These are phyloP conservation scores for Siniperca knerii DNA, from an alignment of 2,113 vertebrate species.

Conservation along the genomic window DNA sequence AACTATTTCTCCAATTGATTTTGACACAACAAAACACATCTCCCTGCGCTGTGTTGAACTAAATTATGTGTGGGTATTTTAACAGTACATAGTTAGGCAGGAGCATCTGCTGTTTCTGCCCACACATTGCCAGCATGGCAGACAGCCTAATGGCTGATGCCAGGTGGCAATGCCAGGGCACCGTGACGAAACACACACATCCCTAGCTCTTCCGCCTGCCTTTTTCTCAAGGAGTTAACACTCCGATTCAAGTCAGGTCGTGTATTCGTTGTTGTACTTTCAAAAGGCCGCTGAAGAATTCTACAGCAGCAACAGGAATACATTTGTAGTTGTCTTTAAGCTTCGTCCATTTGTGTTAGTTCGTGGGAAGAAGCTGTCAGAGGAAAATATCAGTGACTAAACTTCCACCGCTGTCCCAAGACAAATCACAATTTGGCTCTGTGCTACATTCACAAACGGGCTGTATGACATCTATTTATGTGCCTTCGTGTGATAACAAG, in stretches of 20 bases:
- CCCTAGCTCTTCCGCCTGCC: slow-evolving; percentile 30
- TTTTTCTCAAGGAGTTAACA: slow-evolving; percentile 15
- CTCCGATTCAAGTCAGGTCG: neutral
- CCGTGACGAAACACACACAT: slow-evolving; percentile 38
- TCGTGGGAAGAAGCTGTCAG: neutral
- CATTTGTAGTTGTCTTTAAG: neutral
- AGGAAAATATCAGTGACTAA: neutral
- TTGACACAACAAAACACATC: slow-evolving; percentile 40
- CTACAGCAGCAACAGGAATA: neutral
- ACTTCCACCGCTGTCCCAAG: neutral
- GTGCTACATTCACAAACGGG: neutral
- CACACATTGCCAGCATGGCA: slow-evolving; percentile 60
- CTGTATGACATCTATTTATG: slow-evolving; percentile 15
- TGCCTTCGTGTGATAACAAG: slow-evolving; percentile 30
- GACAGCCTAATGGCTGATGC: slow-evolving; percentile 50
- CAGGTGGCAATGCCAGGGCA: slow-evolving; percentile 58
- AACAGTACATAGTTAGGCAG: slow-evolving; percentile 54
- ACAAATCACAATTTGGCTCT: neutral
- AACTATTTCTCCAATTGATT: slow-evolving; percentile 2
- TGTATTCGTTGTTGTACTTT: neutral
- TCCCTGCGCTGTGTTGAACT: slow-evolving; percentile 21
- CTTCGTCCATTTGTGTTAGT: neutral
- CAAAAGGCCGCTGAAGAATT: neutral
- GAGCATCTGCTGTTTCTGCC: slow-evolving; percentile 57
- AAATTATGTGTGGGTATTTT: slow-evolving; percentile 64